phyloP scores from a whole-genome alignment of 2,888 invertebrate species.

The Scaptomyza caliginosa region DNA sequence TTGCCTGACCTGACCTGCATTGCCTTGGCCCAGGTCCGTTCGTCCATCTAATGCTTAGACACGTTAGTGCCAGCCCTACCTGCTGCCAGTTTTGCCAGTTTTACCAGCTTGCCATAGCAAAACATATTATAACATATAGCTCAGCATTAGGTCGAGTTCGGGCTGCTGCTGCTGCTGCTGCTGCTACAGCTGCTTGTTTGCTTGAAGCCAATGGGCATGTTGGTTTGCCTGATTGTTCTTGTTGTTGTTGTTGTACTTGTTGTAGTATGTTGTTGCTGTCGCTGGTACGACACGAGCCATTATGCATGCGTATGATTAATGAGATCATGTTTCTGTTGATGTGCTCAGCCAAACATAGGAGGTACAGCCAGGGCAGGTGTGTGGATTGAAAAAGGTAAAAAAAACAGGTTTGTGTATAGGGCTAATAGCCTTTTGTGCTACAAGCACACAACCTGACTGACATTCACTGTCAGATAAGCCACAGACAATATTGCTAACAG shows the following conservation, averaged over 20 bases:
- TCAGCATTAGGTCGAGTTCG: slow-evolving; percentile 35
- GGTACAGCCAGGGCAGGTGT: background rate
- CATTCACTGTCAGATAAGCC: slow-evolving; percentile 22
- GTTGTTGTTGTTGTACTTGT: slow-evolving; percentile 27
- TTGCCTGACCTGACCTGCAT: slow-evolving; percentile 36
- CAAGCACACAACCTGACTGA: slow-evolving; percentile 18
- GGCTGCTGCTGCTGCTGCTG: background rate
- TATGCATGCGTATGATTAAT: slow-evolving; percentile 76
- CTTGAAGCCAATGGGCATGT: slow-evolving; percentile 34
- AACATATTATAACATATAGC: slow-evolving; percentile 68
- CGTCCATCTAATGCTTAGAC: background rate
- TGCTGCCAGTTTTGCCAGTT: slow-evolving; percentile 6
- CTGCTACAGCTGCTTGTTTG: slow-evolving; percentile 20
- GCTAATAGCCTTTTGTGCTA: slow-evolving; percentile 46
- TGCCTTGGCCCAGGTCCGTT: slow-evolving; percentile 35
- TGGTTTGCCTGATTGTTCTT: slow-evolving; percentile 11
- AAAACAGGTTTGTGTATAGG: slow-evolving; percentile 13
- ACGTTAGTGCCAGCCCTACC: slow-evolving; percentile 14
- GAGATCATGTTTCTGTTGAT: slow-evolving; percentile 75
- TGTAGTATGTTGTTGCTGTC: slow-evolving; percentile 22
- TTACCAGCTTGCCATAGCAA: slow-evolving; percentile 12
- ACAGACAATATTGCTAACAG: slow-evolving; percentile 42
- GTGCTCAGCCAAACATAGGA: slow-evolving; percentile 37
- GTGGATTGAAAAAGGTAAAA: slow-evolving; percentile 1
- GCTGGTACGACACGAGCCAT: slow-evolving; percentile 65